Percentiles rank a stretch among this genome's conserved stretches.
Conservation (phyloP, 2,113 vertebrate genomes). For the Eubucco bourcierii region DNA sequence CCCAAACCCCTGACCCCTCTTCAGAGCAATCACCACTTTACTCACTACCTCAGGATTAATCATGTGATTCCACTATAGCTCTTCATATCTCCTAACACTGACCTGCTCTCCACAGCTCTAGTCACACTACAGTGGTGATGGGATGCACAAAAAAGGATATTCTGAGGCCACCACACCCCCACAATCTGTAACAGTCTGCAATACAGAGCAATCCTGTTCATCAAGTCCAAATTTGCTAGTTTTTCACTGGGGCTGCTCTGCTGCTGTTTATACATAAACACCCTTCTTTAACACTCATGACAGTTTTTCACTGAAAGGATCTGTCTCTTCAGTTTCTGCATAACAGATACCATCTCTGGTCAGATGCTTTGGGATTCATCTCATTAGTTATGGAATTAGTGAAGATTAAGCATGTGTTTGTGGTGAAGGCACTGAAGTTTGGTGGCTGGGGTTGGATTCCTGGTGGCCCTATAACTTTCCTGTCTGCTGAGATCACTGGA, state of each 20-base stretch:
- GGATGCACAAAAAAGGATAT: background rate
- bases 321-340: background rate
- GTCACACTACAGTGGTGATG: constrained; percentile 1
- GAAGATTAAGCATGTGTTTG: background rate
- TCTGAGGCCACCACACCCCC: accelerated
- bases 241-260: no score
- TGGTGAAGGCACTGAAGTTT: background rate
- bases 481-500: background rate
- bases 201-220: background rate
- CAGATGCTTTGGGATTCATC: background rate
- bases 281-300: background rate
- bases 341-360: background rate
- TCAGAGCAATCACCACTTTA: background rate
- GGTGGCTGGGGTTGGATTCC: background rate
- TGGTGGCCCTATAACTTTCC: background rate
- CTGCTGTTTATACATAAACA: background rate
- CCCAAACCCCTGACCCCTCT: background rate
- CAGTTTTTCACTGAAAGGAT: background rate
- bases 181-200: background rate
- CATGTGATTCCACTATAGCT: background rate
- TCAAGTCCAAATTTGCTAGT: background rate
- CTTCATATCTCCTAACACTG: background rate
- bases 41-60: background rate
- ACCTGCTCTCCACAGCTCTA: background rate
- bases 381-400: background rate